These are phyloP conservation scores for Pasiphila rectangulata DNA, from an alignment of 2,888 invertebrate genomes.

Conservation along the genomic window DNA sequence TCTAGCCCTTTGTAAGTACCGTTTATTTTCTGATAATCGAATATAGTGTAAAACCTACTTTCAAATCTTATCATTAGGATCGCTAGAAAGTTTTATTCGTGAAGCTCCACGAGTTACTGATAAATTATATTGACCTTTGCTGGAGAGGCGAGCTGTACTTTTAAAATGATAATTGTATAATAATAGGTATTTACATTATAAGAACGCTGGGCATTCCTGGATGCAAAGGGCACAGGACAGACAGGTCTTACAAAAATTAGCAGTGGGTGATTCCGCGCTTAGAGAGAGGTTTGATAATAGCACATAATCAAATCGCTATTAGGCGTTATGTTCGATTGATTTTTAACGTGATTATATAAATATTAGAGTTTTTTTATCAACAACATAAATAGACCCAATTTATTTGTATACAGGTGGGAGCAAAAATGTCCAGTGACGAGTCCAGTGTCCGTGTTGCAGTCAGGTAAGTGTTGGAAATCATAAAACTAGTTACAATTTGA, in stretches of 20 bases:
- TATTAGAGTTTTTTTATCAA: no score
- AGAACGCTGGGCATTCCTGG: no score
- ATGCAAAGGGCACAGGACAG: no score
- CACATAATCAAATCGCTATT: no score
- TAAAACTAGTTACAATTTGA: no score
- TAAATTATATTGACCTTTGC: conserved; percentile 2
- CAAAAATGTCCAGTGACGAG: conserved; percentile 83
- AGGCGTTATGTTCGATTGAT: no score
- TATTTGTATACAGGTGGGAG: conserved; percentile 52
- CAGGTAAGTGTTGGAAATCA: conserved; percentile 72
- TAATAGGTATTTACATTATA: no score
- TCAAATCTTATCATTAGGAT: neutral
- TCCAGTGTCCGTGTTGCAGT: conserved; percentile 85
- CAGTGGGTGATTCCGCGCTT: no score
- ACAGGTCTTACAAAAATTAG: no score
- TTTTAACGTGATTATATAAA: no score
- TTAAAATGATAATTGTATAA: neutral
- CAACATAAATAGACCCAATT: no score
- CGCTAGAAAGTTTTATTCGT: neutral
- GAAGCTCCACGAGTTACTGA: neutral
- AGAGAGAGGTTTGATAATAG: no score
- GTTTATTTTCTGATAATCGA: conserved; percentile 10
- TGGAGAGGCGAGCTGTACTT: neutral
- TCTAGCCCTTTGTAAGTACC: conserved; percentile 52
- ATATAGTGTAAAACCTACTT: neutral